Conservation (phyloP, 2,797 vertebrate genomes). For the Meda fulgida region DNA sequence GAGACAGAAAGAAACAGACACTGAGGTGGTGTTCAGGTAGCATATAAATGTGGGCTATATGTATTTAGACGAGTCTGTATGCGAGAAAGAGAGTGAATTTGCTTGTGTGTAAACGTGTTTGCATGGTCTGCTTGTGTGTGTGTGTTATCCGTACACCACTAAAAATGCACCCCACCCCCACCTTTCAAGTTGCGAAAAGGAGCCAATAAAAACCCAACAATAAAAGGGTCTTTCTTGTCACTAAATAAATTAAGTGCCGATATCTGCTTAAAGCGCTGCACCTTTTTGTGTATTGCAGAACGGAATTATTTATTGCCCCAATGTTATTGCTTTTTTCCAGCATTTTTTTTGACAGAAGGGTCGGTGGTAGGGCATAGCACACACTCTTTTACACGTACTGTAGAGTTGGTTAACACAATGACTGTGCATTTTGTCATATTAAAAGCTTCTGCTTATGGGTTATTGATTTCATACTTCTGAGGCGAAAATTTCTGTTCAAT, state of each 20-base stretch:
- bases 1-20: neutral
- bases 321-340: constrained; percentile 67
- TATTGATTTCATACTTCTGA: constrained; percentile 7
- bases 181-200: constrained; percentile 73
- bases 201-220: constrained; percentile 74
- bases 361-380: constrained; percentile 36
- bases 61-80: constrained; percentile 19
- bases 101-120: constrained; percentile 44
- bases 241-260: constrained; percentile 78
- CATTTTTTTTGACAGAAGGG: constrained; percentile 1
- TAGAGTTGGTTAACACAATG: constrained; percentile 36
- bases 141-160: constrained; percentile 58
- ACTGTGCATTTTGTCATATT: constrained; percentile 34
- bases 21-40: constrained; percentile 31
- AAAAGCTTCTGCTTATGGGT: constrained; percentile 20
- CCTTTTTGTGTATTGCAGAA: constrained; percentile 69
- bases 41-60: constrained; percentile 33
- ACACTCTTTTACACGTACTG: constrained; percentile 20
- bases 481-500: constrained; percentile 2
- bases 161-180: constrained; percentile 69
- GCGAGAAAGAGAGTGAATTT: constrained; percentile 11
- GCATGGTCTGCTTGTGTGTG: neutral
- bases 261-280: constrained; percentile 75
- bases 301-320: constrained; percentile 69
- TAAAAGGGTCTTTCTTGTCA: constrained; percentile 77